Base-by-base conservation (phyloP, 2,797 vertebrate species). In the Tympanoctomys barrerae region DNA sequence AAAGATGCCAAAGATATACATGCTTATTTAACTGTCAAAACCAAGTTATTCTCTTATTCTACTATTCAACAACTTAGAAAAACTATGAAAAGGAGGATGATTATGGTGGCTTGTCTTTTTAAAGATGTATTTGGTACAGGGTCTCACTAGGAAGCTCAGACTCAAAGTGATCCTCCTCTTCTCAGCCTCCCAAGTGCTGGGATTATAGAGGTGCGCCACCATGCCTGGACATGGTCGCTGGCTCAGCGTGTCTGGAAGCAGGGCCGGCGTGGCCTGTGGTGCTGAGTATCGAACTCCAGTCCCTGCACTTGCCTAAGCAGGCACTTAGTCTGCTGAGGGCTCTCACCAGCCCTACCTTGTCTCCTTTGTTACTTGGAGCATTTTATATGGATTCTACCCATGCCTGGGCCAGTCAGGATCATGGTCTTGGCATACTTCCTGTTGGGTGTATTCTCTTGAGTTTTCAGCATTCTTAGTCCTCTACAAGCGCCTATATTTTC, bases 381-480 rank as follows among this genome's bases (percentile, higher is more conserved):
- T n/a, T 77, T 66, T 68, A 61, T 21, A 52, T 13, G 39, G 9
- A 26, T 66, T 79, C 61, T 79, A 36, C 18, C 78, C 3, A 83
- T 21, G 12, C 22, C 31, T 80, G 61, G 89, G 66, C 64, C n/a
- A 91, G 18, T 3, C 64, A 16, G 4, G 62, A 73, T 26, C 6
- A 7, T 5, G 80, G 19, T 80, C 92, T 66, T 36, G 36, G 33
- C 22, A 59, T 73, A 33, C 77, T 87, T 95, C 49, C 62, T 73
- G 36, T 49, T 66, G 78, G 5, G 10, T 28, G 22, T 54, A 62
- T 24, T 87, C 28, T 52, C 52, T 73, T 73, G 89, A 78, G 64
- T 85, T 90, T 92, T 61, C 19, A 87, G 36, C 54, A 89, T 83
- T 77, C 62, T 19, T 80, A 77, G 24, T 80, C 42, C 49, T 82